Conservation (phyloP, 2,113 vertebrate genomes). For the Centropus bengalensis region DNA sequence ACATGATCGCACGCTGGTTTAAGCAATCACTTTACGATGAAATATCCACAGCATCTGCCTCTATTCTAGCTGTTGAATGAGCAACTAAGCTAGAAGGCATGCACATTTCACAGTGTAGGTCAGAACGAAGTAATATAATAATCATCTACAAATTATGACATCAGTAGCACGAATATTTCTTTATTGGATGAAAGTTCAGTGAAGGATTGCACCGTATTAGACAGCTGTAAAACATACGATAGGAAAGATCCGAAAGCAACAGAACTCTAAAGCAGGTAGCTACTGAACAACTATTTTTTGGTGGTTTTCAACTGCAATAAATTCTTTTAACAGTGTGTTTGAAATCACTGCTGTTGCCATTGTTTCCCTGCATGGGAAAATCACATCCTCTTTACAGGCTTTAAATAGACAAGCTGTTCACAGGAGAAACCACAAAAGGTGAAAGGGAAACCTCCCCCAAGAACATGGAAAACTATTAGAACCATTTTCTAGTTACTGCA, state of each 20-base stretch:
- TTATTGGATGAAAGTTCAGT: not conserved
- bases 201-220: not conserved
- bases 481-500: not conserved
- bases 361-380: constrained; percentile 4
- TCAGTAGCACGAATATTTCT: not conserved
- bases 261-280: not conserved
- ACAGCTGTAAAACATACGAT: not conserved
- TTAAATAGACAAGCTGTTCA: not conserved
- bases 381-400: not conserved
- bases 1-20: constrained; percentile 13
- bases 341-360: not conserved
- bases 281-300: not conserved
- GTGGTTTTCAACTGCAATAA: not conserved
- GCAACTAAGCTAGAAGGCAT: not conserved
- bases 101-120: not conserved
- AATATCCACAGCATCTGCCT: not conserved
- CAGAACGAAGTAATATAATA: not conserved
- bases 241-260: not conserved
- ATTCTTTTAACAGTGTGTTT: not conserved
- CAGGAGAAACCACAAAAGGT: not conserved
- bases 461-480: not conserved
- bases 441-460: not conserved
- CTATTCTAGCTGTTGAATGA: not conserved
- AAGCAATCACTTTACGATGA: not conserved
- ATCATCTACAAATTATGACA: not conserved